Conservation (phyloP, 2,888 invertebrate species). For the Yponomeuta sedellus region DNA sequence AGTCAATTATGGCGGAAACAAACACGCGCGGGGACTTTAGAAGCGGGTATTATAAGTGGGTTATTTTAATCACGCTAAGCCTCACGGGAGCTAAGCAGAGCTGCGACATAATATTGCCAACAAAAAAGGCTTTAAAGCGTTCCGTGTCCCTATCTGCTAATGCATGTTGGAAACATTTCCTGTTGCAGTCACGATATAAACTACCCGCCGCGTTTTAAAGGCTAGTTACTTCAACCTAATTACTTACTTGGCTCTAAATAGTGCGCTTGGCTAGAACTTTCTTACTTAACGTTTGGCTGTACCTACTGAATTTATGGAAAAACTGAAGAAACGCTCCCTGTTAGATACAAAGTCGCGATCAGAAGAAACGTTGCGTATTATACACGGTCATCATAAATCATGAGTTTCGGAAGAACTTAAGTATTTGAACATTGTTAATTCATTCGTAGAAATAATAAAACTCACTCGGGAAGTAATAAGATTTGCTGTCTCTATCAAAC, state of each 20-base stretch:
- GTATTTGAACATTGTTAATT: too few relatives aligned
- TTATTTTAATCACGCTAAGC: neutral
- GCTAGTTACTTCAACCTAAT: conserved; percentile 10
- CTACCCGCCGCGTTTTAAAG: neutral
- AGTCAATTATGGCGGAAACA: too few relatives aligned
- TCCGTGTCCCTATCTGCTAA: conserved; percentile 3
- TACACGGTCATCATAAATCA: too few relatives aligned
- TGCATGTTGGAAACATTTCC: conserved; percentile 9
- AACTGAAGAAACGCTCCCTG: neutral
- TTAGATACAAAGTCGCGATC: neutral
- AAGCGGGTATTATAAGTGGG: neutral
- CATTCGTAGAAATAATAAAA: too few relatives aligned
- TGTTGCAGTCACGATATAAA: conserved; percentile 6
- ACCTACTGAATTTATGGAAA: conserved; percentile 5
- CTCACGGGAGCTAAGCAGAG: neutral
- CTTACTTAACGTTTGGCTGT: neutral
- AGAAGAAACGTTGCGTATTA: neutral
- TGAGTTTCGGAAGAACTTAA: too few relatives aligned
- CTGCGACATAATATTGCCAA: neutral
- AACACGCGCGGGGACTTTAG: too few relatives aligned
- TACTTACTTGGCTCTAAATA: conserved; percentile 11
- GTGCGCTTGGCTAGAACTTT: conserved; percentile 12
- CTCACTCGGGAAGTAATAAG: too few relatives aligned
- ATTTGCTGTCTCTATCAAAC: too few relatives aligned
- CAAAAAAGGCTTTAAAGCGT: neutral